Evolutionary conservation across 2,888 invertebrate genomes (phyloP).

Genomic region (Linhomoeus sp.): DNA sequence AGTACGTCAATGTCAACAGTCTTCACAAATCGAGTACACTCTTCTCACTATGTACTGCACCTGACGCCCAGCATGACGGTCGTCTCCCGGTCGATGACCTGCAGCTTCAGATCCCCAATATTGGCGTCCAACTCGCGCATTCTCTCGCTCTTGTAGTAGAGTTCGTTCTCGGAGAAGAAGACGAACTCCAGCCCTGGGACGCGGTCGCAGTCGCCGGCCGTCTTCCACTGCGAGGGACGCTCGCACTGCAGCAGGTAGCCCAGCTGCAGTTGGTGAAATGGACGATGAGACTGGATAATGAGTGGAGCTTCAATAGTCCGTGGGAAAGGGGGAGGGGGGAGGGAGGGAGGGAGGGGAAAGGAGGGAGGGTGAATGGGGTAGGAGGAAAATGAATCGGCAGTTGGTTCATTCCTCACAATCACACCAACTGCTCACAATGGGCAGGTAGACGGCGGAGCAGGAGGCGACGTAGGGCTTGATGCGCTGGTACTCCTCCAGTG

Average conservation of each 20-base stretch:
- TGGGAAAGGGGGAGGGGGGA: no score
- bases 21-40: no score
- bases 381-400: no score
- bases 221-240: background rate
- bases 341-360: no score
- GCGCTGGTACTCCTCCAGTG: conserved; percentile 45
- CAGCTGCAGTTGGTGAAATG: conserved; percentile 40
- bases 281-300: no score
- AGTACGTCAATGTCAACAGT: no score
- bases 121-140: conserved; percentile 48
- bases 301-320: no score
- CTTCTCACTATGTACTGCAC: no score
- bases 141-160: conserved; percentile 50
- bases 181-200: conserved; percentile 42
- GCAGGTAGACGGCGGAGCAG: conserved; percentile 33
- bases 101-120: conserved; percentile 55
- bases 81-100: conserved; percentile 57
- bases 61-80: conserved; percentile 44
- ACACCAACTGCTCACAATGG: no score
- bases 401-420: no score
- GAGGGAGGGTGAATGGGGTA: no score
- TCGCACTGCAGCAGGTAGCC: conserved; percentile 32
- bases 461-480: conserved; percentile 36
- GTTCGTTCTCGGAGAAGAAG: conserved; percentile 44
- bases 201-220: background rate